phyloP scores from a whole-genome alignment of 2,797 vertebrate genomes.

The Chelonia mydas region DNA sequence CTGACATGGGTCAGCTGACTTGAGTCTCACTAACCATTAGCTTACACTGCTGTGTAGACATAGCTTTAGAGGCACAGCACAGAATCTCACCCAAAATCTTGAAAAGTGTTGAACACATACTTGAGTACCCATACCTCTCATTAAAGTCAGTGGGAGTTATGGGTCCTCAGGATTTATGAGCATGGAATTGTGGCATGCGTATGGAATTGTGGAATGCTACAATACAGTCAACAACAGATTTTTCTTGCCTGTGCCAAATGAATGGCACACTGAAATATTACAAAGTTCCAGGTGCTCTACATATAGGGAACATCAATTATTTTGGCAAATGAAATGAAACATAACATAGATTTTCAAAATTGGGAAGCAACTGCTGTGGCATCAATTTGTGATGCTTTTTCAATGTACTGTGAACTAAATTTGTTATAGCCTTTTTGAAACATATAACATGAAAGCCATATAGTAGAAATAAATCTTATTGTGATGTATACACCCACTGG shows the following conservation, averaged over 20 bases:
- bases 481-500: background rate
- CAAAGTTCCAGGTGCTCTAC: background rate
- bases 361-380: background rate
- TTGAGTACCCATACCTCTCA: background rate
- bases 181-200: background rate
- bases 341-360: conserved; percentile 31
- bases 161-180: background rate
- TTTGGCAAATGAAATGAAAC: conserved; percentile 14
- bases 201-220: background rate
- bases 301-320: background rate
- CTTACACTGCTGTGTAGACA: too few relatives aligned
- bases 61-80: background rate
- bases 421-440: background rate
- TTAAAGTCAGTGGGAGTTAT: background rate
- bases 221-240: background rate
- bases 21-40: too few relatives aligned
- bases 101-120: background rate
- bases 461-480: background rate
- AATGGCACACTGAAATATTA: background rate
- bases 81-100: background rate
- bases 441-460: background rate
- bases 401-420: background rate
- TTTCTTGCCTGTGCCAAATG: background rate
- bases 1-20: too few relatives aligned
- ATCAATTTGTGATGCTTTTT: conserved; percentile 18